Percentiles rank a stretch among this genome's conserved stretches.
These are phyloP conservation scores for Diorhabda elongata DNA, from an alignment of 1,140 invertebrate genomes.

Conservation along the genomic window DNA sequence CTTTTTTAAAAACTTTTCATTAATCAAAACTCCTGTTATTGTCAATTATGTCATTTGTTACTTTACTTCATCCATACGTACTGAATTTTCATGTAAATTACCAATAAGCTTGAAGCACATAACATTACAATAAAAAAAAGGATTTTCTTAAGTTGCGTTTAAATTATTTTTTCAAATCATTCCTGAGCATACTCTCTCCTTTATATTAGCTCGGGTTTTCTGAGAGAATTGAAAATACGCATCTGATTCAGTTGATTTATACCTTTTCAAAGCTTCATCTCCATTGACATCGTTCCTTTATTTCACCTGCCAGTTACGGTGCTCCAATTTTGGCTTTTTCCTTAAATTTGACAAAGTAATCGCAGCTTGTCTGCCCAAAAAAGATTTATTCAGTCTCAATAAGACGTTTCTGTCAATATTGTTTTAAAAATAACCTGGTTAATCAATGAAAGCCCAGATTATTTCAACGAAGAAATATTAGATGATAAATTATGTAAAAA, in stretches of 20 bases:
- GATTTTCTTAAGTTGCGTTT: not conserved
- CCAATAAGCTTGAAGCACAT: no score
- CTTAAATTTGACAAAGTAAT: not conserved
- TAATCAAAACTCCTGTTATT: no score
- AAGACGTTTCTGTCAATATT: not conserved
- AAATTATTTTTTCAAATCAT: not conserved
- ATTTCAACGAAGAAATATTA: not conserved
- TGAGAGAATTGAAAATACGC: not conserved
- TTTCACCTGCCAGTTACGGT: not conserved
- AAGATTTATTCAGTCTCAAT: not conserved
- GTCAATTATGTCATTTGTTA: no score
- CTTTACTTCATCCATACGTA: no score
- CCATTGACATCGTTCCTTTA: not conserved
- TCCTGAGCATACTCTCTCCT: not conserved
- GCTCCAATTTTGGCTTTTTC: not conserved
- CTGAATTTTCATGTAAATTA: no score
- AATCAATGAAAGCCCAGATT: not conserved
- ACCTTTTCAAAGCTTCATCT: not conserved
- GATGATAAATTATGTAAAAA: not conserved
- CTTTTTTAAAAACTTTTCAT: no score
- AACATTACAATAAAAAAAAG: no score
- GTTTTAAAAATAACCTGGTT: not conserved
- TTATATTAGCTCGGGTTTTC: not conserved
- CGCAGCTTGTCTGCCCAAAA: not conserved
- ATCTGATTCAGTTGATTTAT: constrained; percentile 3